phyloP scores from a whole-genome alignment of 1,140 invertebrate species.

The Drosophila carrolli region DNA sequence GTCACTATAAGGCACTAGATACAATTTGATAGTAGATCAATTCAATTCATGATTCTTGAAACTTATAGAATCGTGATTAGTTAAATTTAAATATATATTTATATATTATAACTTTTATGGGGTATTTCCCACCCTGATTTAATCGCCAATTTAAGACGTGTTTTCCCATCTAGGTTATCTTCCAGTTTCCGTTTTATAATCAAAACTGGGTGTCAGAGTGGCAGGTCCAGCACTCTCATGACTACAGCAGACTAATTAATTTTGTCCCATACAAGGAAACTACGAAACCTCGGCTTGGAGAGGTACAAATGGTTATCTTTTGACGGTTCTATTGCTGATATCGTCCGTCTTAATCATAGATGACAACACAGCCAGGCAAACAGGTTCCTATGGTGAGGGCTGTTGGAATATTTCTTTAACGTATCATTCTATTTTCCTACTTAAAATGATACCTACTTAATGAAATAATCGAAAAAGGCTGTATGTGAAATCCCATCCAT shows the following conservation, averaged over 20 bases:
- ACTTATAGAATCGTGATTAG: too few species aligned
- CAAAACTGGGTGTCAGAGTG: conserved; percentile 1
- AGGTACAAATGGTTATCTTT: neutral
- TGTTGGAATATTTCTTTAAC: neutral
- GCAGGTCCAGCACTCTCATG: conserved; percentile 1
- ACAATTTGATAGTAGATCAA: too few species aligned
- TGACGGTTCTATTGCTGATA: neutral
- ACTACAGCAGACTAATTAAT: neutral
- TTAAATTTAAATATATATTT: too few species aligned
- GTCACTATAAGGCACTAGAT: too few species aligned
- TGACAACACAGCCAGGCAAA: neutral
- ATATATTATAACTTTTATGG: neutral
- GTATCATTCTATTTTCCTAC: neutral
- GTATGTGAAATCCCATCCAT: too few species aligned
- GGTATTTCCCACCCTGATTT: neutral
- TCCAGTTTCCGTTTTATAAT: neutral
- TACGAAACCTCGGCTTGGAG: neutral
- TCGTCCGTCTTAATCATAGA: neutral
- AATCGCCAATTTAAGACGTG: neutral
- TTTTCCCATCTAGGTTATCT: neutral
- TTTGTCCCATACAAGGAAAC: neutral
- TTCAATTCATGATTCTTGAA: too few species aligned
- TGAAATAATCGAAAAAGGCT: neutral
- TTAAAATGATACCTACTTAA: neutral
- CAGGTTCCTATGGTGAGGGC: neutral